Conservation (phyloP, 92 coral and sea anemone species). For the Blastomussa wellsi region DNA sequence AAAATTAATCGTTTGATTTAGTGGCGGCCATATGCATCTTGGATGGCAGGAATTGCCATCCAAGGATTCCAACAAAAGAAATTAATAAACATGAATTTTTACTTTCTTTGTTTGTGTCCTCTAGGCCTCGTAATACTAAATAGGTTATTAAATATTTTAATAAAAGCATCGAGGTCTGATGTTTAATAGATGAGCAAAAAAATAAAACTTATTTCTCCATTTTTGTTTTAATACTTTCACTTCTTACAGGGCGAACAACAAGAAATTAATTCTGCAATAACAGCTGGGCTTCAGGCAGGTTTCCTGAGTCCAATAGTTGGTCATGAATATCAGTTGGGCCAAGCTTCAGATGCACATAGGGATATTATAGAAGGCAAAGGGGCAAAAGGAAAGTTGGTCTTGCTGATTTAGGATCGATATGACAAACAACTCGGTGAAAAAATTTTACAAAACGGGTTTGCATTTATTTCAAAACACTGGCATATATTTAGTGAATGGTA, state of each 20-base stretch:
- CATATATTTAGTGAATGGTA: neutral
- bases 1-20: too few species aligned
- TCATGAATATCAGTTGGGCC: constrained; percentile 60
- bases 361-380: constrained; percentile 77
- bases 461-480: neutral
- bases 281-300: constrained; percentile 76
- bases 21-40: too few species aligned
- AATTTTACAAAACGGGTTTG: neutral
- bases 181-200: too few species aligned
- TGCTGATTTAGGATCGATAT: constrained; percentile 13
- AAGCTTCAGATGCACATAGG: constrained; percentile 79
- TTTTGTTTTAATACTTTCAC: neutral
- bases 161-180: too few species aligned
- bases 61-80: too few species aligned
- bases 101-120: too few species aligned
- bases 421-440: neutral
- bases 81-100: too few species aligned
- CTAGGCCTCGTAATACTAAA: too few species aligned
- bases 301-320: constrained; percentile 87
- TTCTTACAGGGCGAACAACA: constrained; percentile 55
- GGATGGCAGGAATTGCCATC: too few species aligned
- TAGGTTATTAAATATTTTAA: too few species aligned
- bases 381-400: constrained; percentile 84
- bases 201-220: neutral
- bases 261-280: constrained; percentile 70